Conservation (phyloP, 92 coral and sea anemone genomes). For the Montipora capitata region DNA sequence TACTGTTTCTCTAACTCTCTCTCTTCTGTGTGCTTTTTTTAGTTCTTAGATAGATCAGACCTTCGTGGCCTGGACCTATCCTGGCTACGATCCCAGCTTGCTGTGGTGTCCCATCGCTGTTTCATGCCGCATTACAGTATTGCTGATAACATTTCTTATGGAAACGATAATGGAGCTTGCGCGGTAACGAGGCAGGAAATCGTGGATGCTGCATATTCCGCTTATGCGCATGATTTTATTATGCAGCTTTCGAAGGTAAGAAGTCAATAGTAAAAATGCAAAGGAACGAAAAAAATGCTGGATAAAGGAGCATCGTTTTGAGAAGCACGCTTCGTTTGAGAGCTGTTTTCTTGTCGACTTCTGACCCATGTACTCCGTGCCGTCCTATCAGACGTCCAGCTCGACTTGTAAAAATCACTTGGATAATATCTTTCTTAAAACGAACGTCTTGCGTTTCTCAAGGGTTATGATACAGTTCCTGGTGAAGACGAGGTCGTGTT, state of each 20-base stretch:
- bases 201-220: conserved; percentile 80
- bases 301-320: no score
- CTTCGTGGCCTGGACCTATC: conserved; percentile 73
- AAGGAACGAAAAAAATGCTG: neutral
- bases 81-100: conserved; percentile 89
- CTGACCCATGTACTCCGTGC: no score
- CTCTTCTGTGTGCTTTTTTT: neutral
- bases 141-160: conserved; percentile 88
- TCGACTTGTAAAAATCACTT: no score
- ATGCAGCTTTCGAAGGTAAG: conserved; percentile 79
- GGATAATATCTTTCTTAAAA: no score
- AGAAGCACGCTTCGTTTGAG: no score
- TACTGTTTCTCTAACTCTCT: no score
- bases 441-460: neutral
- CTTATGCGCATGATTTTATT: conserved; percentile 82
- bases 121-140: conserved; percentile 83
- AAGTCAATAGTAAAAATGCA: neutral
- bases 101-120: conserved; percentile 83
- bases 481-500: conserved; percentile 71
- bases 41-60: conserved; percentile 84
- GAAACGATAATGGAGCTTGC: conserved; percentile 67
- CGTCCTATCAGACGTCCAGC: no score
- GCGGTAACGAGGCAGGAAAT: conserved; percentile 68
- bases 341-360: no score
- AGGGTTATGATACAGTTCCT: conserved; percentile 89